Base-by-base conservation (phyloP, 2,888 invertebrate species). In the Ophion obscuratus region DNA sequence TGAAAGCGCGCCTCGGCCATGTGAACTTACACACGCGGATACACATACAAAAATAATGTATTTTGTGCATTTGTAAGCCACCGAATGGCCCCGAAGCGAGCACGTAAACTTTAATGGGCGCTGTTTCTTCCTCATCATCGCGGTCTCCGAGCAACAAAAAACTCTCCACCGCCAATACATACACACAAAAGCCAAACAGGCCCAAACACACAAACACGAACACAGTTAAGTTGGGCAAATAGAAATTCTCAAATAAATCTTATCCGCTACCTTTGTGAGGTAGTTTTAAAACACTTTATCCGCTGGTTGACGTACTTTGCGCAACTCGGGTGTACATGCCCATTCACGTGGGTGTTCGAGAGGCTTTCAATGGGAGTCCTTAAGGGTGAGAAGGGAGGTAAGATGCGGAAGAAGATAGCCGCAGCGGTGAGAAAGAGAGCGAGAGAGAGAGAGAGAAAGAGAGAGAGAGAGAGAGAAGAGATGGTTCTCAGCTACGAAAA, bases 1-100 rank as follows among this genome's bases (percentile, higher is more conserved):
- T 85, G 85, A 85, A 85, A 85, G 85, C 83, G 85, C 31, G 75
- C 53, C 82, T 57, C 70, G 20, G 27, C 47, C 14, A 36, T 71
- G 64, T 31, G 44, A 31, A 31, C 27, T 53, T 20, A 68, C 40
- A 31, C 53, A 71, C 44, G 31, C 44, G 53, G 0, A 77, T 9
- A 40, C 20, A 62, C 20, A 61, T 11, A 57, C 31, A 7, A n/a
- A 53, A 40, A 78, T 57, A 27, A 62, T 36, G 68, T 75, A 61
- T 70, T 79, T 62, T 53, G 68, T 79, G 78, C 73, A 83, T 79
- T 67, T 40, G 83, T 74, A 53, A 78, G 71, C 47, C 53, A 31
- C 73, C 61, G 59, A 66, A 9, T 74, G 79, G 78, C 68, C 83
- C 53, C 74, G 14, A 78, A 74, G 73, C 17, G 64, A 67, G 68